Percentiles rank a stretch among this genome's conserved stretches.
phyloP scores from a whole-genome alignment of 2,113 vertebrate genomes.

The Azemiops feae region DNA sequence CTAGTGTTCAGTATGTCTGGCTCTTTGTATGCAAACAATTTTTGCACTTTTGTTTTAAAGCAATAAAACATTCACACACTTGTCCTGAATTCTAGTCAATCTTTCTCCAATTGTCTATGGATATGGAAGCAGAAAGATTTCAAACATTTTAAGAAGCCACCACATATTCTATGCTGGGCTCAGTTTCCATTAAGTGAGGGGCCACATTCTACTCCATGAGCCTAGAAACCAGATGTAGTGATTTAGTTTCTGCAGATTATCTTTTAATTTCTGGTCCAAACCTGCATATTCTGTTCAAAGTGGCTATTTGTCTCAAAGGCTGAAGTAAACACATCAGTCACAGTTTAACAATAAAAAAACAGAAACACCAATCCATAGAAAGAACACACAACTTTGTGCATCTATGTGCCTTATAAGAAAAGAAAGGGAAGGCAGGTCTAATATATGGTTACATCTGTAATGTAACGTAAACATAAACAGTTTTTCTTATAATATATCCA shows the following conservation, averaged over 20 bases:
- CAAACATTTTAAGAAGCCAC: slow-evolving; percentile 58
- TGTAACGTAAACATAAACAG: slow-evolving; percentile 78
- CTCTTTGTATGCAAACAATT: slow-evolving; percentile 21
- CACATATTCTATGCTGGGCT: slow-evolving; percentile 48
- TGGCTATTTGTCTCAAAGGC: slow-evolving; percentile 72
- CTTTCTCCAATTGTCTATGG: slow-evolving; percentile 66
- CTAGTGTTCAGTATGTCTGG: slow-evolving; percentile 38
- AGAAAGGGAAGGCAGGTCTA: slow-evolving; percentile 52
- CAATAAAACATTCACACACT: slow-evolving; percentile 59
- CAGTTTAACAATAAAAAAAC: slow-evolving; percentile 68
- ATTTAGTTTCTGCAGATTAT: slow-evolving; percentile 50
- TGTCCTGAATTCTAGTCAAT: slow-evolving; percentile 63
- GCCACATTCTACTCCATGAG: slow-evolving; percentile 16
- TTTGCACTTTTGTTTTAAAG: slow-evolving; percentile 28
- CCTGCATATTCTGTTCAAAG: slow-evolving; percentile 54
- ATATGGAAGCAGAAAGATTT: slow-evolving; percentile 56
- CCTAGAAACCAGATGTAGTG: slow-evolving; percentile 37
- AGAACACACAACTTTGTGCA: slow-evolving; percentile 58
- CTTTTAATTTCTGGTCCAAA: slow-evolving; percentile 55
- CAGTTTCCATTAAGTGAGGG: slow-evolving; percentile 47
- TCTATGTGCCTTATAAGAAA: slow-evolving; percentile 66
- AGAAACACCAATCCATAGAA: slow-evolving; percentile 52
- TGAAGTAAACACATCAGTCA: slow-evolving; percentile 73
- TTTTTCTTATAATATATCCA: slow-evolving; percentile 72
- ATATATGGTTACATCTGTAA: slow-evolving; percentile 64